Base-by-base conservation (phyloP, 2,797 vertebrate genomes). In the Argya squamiceps region DNA sequence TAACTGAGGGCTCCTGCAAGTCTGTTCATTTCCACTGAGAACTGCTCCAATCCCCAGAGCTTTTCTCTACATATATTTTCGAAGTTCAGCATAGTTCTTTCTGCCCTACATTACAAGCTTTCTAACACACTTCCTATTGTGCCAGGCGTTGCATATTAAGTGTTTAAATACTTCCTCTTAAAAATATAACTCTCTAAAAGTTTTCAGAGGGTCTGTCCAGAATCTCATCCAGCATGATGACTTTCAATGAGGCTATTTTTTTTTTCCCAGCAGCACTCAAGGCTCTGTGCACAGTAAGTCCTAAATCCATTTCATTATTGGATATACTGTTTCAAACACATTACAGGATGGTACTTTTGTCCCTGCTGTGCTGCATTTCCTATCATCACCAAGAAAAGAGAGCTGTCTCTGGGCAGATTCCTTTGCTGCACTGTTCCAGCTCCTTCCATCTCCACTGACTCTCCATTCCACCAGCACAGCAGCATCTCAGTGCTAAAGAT, bases 71-170 rank as follows among this genome's bases (percentile, higher is more conserved):
- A 62, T 76, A 5, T 52, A 87, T 84, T 94, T 94, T 95, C 92
- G 94, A 95, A 92, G 95, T 95, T 92, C 88, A 84, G 80, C 80
- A 68, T 10, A 86, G 56, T 36, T 93, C 91, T 92, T 79, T 84
- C 81, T 95, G 93, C 49, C 84, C 84, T 91, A 95, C 75, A 95
- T 89, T 89, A 81, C 70, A 80, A 67, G 84, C 84, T 89, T 89
- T 91, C 86, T 59, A 91, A 89, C 59, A 46, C 37, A 50, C 6
- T 67, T 84, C 90, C 83, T 82, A 87, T 90, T 94, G 50, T 70
- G 83, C 67, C 80, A 95, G 34, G 71, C 39, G 62, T 27, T 36
- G 83, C 85, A 93, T 86, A 95, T 84, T 86, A 94, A 92, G 49
- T 53, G 27, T 52, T 94, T 84, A 69, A 93, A 94, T 86, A 84